Evolutionary conservation across 2,113 vertebrate genomes (phyloP).

Genomic region (Pachypanchax playfairii): DNA sequence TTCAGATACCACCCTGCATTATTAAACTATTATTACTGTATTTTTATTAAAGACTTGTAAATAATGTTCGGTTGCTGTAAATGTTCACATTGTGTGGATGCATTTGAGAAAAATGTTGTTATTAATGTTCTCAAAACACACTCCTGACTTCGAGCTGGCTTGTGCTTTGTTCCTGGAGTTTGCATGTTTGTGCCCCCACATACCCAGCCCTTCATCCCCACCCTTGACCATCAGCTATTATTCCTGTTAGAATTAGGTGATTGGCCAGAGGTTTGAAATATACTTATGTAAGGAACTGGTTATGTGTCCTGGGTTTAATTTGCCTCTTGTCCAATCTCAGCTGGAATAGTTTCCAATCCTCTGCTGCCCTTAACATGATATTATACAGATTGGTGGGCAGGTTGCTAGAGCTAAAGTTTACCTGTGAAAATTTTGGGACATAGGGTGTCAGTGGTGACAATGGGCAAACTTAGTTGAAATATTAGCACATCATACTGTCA

Average conservation of each 20-base stretch:
- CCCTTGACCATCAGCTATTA: neutral
- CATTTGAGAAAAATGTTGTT: too few species aligned
- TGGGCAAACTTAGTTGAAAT: slow-evolving; percentile 10
- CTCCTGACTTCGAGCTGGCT: too few species aligned
- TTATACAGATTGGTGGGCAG: neutral
- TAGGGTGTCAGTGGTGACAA: neutral
- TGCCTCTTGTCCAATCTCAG: neutral
- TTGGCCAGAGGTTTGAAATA: too few species aligned
- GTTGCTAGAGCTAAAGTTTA: neutral
- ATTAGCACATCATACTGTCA: slow-evolving; percentile 1
- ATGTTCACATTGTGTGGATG: too few species aligned
- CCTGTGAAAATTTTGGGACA: neutral
- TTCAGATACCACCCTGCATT: too few species aligned
- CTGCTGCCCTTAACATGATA: neutral
- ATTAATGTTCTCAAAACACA: too few species aligned
- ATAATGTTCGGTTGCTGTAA: too few species aligned
- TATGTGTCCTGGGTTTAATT: neutral
- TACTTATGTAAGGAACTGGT: neutral
- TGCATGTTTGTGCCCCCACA: too few species aligned
- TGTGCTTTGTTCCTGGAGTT: too few species aligned
- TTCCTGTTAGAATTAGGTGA: neutral
- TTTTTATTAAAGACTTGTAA: too few species aligned
- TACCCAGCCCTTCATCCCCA: too few species aligned
- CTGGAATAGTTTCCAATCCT: neutral
- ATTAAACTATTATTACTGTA: too few species aligned